Evolutionary conservation across 2,113 vertebrate species (phyloP).

Genomic region (Rhabdomys dilectus): DNA sequence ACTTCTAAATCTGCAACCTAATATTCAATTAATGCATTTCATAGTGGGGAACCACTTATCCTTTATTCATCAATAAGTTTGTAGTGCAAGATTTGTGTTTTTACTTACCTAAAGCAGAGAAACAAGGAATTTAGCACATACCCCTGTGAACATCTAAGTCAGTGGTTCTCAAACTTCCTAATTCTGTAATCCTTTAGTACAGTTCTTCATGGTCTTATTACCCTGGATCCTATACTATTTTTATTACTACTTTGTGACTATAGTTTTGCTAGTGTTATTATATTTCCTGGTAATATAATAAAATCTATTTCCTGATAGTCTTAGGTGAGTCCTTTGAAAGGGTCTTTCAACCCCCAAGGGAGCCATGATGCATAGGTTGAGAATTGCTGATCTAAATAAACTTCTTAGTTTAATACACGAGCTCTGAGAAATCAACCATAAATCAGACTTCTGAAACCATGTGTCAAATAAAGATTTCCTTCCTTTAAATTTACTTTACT

Average conservation of each 20-base stretch:
- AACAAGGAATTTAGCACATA: background rate
- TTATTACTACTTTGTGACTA: background rate
- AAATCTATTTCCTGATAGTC: background rate
- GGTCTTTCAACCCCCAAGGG: background rate
- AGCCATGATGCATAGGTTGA: background rate
- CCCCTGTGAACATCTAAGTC: background rate
- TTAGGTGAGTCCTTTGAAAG: background rate
- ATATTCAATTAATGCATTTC: background rate
- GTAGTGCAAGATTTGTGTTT: background rate
- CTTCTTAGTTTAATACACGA: background rate
- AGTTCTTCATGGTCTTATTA: background rate
- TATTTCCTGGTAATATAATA: background rate
- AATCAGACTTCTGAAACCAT: background rate
- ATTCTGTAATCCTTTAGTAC: background rate
- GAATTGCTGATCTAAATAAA: background rate
- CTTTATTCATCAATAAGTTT: background rate
- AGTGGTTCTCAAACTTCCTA: background rate
- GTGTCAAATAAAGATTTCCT: background rate
- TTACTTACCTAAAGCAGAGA: background rate
- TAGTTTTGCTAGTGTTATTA: background rate
- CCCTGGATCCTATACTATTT: too few species aligned
- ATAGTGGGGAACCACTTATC: too few species aligned
- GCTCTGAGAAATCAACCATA: background rate
- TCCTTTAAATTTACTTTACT: background rate
- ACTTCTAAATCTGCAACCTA: background rate